Evolutionary conservation across 2,113 vertebrate species (phyloP).

Genomic region (Agapornis roseicollis): DNA sequence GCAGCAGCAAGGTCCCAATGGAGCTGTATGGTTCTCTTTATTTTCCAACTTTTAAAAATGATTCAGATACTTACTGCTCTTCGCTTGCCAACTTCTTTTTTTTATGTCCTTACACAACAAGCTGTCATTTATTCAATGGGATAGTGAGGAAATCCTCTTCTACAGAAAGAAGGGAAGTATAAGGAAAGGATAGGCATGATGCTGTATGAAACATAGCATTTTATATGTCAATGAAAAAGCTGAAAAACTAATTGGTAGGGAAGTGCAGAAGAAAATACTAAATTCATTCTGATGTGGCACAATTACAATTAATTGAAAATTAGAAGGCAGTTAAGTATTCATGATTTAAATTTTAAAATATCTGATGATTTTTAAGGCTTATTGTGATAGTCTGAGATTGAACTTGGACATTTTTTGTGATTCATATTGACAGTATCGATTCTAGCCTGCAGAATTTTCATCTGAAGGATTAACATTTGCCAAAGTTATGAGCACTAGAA

Average conservation of each 20-base stretch:
- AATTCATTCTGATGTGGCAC: background rate
- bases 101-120: background rate
- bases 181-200: background rate
- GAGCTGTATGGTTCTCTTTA: background rate
- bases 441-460: background rate
- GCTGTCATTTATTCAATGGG: background rate
- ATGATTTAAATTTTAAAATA: background rate
- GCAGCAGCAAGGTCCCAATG: background rate
- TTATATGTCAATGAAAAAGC: background rate
- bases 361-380: background rate
- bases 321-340: background rate
- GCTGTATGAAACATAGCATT: background rate
- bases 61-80: background rate
- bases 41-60: background rate
- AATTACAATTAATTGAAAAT: background rate
- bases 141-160: background rate
- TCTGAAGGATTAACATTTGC: background rate
- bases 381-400: background rate
- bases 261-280: background rate
- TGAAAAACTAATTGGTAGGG: background rate
- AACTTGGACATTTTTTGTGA: background rate
- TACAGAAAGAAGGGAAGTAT: background rate
- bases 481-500: background rate
- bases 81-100: background rate
- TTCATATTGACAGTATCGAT: background rate